Base-by-base conservation (phyloP, 2,888 invertebrate species). In the Eledona agricola region DNA sequence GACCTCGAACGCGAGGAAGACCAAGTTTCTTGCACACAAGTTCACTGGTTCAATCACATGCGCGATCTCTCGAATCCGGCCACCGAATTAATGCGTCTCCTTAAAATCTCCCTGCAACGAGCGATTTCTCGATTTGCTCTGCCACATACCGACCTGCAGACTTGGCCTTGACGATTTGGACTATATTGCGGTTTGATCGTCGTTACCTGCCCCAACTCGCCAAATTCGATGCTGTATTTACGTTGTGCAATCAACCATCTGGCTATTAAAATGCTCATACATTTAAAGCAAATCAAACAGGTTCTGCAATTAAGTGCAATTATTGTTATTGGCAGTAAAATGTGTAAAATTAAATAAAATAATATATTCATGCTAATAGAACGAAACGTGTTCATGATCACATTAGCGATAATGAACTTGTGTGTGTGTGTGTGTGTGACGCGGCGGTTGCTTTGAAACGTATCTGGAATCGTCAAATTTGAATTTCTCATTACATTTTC, bases 91-190 rank as follows among this genome's bases (percentile, higher is more conserved):
- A 38, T 38, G 16, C 9, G 5, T 38, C 15, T 42, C 42, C 19
- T 42, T 42, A 29, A 42, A 20, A 42, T 42, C 31, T 42, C 29
- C 42, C 19, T 42, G 28, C n/a, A 29, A 42, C 29, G n/a, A n/a
- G n/a, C n/a, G 29, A 42, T 29, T 29, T 22, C 42, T 19, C 42
- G 31, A 42, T 42, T 42, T 29, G 42, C 31, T 42, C 29, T 42
- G 42, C 42, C 42, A 42, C 42, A 42, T 42, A 42, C 42, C 42
- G 15, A 7, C 6, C 13, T 23, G 45, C 34, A 45, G 45, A 34
- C 25, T 11, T 26, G 34, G 45, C 45, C 45, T 45, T 45, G 32
- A 45, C 26, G 23, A 45, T 45, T 45, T 45, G 26, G 45, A 34
- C 32, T 45, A 45, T 15, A 28, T 10, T 45, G 45, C 17, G 17